Evolutionary conservation across 35 echinoderm and acorn worm genomes (phyloP), one percentile per base, ranked within the genome.

Genomic region (Ophioderma brevispina): DNA sequence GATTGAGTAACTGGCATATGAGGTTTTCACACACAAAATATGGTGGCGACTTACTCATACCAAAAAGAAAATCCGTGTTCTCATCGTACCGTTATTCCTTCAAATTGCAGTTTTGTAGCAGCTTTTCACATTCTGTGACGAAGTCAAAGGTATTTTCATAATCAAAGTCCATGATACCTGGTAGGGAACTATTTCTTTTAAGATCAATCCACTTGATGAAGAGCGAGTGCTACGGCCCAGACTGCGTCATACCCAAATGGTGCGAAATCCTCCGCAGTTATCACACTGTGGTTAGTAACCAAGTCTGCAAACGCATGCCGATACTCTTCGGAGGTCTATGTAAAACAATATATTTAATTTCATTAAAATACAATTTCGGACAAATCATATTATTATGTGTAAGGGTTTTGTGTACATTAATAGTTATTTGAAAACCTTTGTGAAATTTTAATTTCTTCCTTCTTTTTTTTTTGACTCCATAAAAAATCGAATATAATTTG

Each of bases 71-170:
- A n/a, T n/a, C n/a, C n/a, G n/a, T n/a, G n/a, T n/a, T n/a, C n/a
- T n/a, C n/a, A n/a, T n/a, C 90, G 35, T 79, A 92, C 90, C 28
- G 90, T 55, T 21, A 92, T 84, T 85, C 90, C 90, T 59, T 79
- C 75, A 79, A 92, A 92, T 23, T 92, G 40, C n/a, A 84, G 37
- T 3, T 77, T 36, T 0, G 38, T n/a, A 14, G n/a, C n/a, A 92
- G 70, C 35, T 38, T 32, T 1, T 78, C 40, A 35, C 18, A 92
- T 34, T 78, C 64, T 86, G 36, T 92, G 81, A 34, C 90, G 64
- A 13, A 92, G 18, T 13, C 40, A 50, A 84, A 25, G 10, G 64
- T 92, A 37, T 92, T 92, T 37, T 86, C 82, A 56, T 92, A 92
- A 38, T 86, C 90, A 52, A 92, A 92, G 33, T 92, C 82, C 2